These are phyloP conservation scores for Orchestia grillus DNA, from an alignment of 1,140 invertebrate genomes.

Conservation along the genomic window DNA sequence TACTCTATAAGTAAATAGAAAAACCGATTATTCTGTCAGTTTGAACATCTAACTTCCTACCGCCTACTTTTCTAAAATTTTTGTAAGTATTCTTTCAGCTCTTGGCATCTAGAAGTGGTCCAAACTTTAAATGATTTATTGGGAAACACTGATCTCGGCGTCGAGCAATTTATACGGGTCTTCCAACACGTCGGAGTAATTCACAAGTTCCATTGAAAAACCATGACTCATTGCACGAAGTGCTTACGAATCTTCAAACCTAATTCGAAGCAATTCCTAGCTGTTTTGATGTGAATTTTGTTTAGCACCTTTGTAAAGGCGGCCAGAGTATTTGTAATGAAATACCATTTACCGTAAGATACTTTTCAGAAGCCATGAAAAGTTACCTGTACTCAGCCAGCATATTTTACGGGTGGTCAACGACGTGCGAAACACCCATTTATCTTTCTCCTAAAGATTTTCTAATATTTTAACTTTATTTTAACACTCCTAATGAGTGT, in stretches of 20 bases:
- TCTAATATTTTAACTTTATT: neutral
- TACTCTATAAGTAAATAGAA: neutral
- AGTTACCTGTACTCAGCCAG: neutral
- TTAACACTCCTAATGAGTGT: constrained; percentile 8
- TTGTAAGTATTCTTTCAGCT: neutral
- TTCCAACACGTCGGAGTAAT: neutral
- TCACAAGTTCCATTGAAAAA: neutral
- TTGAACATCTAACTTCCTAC: too few relatives aligned
- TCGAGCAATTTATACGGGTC: neutral
- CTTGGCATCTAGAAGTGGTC: neutral
- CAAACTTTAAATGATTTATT: neutral
- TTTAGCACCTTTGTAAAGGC: neutral
- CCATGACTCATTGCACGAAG: neutral
- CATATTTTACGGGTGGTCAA: neutral
- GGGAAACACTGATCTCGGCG: neutral
- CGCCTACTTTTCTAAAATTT: neutral
- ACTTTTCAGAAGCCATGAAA: neutral
- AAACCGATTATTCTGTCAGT: too few relatives aligned
- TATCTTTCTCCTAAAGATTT: neutral
- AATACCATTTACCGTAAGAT: neutral
- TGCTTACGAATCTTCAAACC: neutral
- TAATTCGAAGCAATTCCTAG: neutral
- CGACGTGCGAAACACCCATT: neutral
- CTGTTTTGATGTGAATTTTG: neutral
- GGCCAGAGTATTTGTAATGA: neutral